Percentiles rank a stretch among this genome's conserved stretches.
Evolutionary conservation across 1,140 invertebrate genomes (phyloP).

Genomic region (Megalonaias nervosa): DNA sequence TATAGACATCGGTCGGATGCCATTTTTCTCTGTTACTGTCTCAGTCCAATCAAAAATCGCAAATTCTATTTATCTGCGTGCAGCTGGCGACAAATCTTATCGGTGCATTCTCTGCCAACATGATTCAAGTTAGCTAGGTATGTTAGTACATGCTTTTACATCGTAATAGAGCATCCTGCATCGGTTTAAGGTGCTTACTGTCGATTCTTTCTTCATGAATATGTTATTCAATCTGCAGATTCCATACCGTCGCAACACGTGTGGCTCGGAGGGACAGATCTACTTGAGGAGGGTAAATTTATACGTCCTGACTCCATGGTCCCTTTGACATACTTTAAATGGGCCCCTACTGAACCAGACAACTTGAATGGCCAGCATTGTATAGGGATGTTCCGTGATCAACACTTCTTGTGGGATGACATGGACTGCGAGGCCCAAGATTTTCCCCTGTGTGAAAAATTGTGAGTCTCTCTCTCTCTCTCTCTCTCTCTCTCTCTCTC

Average conservation of each 20-base stretch:
- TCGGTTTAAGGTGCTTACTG: too few relatives aligned
- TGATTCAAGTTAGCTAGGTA: too few relatives aligned
- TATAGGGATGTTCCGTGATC: conserved; percentile 9
- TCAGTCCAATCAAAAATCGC: too few relatives aligned
- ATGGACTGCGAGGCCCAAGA: conserved; percentile 14
- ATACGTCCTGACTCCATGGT: conserved; percentile 11
- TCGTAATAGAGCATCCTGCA: too few relatives aligned
- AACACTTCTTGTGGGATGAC: conserved; percentile 20
- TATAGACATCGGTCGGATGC: too few relatives aligned
- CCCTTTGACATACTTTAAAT: conserved; percentile 24
- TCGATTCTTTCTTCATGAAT: too few relatives aligned
- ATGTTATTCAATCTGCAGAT: conserved; percentile 4
- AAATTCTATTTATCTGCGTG: too few relatives aligned
- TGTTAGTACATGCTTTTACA: too few relatives aligned
- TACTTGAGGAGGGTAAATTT: conserved; percentile 19
- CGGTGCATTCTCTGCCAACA: too few relatives aligned
- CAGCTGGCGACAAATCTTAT: too few relatives aligned
- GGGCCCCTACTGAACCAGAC: conserved; percentile 18
- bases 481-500: too few relatives aligned
- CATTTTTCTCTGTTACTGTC: too few relatives aligned
- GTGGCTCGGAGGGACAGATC: conserved; percentile 28
- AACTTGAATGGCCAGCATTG: conserved; percentile 31
- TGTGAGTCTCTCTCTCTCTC: neutral
- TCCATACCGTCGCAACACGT: conserved; percentile 13
- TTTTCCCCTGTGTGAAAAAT: conserved; percentile 18